These are phyloP conservation scores for Apostichopus japonicus DNA, from an alignment of 35 echinoderm and acorn worm species.

Conservation along the genomic window DNA sequence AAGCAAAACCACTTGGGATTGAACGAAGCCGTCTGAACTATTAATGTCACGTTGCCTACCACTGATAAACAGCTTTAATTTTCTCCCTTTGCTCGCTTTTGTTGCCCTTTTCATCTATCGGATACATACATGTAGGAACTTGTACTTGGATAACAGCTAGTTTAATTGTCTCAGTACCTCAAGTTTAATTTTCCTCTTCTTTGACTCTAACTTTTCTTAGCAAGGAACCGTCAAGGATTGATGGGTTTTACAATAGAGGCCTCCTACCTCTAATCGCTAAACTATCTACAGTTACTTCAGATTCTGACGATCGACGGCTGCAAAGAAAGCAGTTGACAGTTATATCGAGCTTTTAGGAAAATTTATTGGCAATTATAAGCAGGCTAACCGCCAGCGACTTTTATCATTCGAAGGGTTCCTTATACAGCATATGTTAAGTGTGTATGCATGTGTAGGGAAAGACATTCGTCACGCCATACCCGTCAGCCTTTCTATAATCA, in stretches of 20 bases:
- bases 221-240: not conserved
- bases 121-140: too few species aligned
- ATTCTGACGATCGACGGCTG: not conserved
- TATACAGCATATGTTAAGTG: not conserved
- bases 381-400: not conserved
- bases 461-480: not conserved
- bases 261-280: not conserved
- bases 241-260: not conserved
- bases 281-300: not conserved
- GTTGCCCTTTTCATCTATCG: too few species aligned
- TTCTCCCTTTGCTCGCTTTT: too few species aligned
- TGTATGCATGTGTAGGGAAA: not conserved
- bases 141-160: too few species aligned
- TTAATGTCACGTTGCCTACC: too few species aligned
- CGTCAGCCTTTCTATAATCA: not conserved
- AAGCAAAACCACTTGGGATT: too few species aligned
- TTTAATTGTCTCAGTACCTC: too few species aligned
- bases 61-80: too few species aligned
- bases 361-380: constrained; percentile 5
- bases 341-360: not conserved
- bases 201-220: too few species aligned
- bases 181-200: too few species aligned
- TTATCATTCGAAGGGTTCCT: not conserved
- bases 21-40: too few species aligned
- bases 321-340: not conserved